These are phyloP conservation scores for Pteronotus mesoamericanus DNA, from an alignment of 2,797 vertebrate species.

Conservation along the genomic window DNA sequence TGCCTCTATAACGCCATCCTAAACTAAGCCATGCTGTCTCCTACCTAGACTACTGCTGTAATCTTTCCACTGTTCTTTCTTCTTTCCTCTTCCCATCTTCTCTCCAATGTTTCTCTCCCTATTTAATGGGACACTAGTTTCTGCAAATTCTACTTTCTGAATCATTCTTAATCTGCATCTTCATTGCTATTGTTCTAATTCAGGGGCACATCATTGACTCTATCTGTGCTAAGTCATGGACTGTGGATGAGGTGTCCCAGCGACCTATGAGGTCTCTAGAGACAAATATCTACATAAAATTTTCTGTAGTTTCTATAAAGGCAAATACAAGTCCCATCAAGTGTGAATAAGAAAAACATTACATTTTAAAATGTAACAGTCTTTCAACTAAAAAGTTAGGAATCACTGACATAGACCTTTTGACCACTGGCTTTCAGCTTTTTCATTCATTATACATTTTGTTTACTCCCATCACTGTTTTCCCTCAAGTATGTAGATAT, in stretches of 20 bases:
- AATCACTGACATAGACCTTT: not conserved
- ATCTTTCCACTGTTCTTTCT: not conserved
- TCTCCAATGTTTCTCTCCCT: not conserved
- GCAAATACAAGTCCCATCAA: not conserved
- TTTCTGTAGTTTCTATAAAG: not conserved
- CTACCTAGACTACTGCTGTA: not conserved
- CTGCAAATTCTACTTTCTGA: not conserved
- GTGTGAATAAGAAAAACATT: not conserved
- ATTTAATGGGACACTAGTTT: not conserved
- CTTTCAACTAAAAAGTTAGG: not conserved
- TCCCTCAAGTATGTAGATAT: not conserved
- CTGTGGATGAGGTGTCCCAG: not conserved
- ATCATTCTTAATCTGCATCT: not conserved
- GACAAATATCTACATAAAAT: fast-evolving
- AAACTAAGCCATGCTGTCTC: not conserved
- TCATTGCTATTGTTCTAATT: not conserved
- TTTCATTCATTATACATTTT: not conserved
- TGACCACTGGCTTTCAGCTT: not conserved
- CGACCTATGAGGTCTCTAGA: not conserved
- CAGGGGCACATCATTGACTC: not conserved
- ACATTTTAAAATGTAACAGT: not conserved
- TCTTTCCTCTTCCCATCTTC: not conserved
- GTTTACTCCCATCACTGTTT: not conserved
- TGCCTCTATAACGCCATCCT: not conserved
- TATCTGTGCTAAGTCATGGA: not conserved